Evolutionary conservation across 2,888 invertebrate species (phyloP).

Genomic region (Sesia bembeciformis): DNA sequence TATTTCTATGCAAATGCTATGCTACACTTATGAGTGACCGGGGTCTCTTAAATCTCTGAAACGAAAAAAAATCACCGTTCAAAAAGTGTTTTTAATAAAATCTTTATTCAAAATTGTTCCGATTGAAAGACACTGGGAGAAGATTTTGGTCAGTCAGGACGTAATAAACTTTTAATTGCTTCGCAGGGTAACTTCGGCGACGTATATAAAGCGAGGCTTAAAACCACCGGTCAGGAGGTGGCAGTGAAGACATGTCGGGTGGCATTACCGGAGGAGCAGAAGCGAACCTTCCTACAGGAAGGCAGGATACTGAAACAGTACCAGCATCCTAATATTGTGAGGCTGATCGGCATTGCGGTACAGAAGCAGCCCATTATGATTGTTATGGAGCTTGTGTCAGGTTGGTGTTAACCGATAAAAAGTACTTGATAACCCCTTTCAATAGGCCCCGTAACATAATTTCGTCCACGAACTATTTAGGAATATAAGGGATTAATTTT

Average conservation of each 20-base stretch:
- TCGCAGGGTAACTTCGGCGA: conserved; percentile 97
- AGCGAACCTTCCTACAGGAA: conserved; percentile 95
- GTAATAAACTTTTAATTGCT: background rate
- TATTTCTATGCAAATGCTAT: too few relatives aligned
- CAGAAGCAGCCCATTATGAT: conserved; percentile 99
- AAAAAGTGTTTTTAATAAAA: too few relatives aligned
- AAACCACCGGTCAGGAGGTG: conserved; percentile 88
- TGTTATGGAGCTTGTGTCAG: conserved; percentile 97
- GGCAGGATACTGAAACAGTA: conserved; percentile 97
- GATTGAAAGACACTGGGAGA: too few relatives aligned
- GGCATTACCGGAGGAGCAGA: conserved; percentile 93
- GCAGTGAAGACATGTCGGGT: conserved; percentile 97
- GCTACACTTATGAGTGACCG: too few relatives aligned
- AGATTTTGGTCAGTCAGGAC: too few relatives aligned
- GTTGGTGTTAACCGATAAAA: conserved; percentile 44
- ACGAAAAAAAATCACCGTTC: too few relatives aligned
- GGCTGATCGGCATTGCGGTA: conserved; percentile 96
- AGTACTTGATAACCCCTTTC: background rate
- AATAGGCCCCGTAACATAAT: background rate
- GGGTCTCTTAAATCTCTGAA: too few relatives aligned
- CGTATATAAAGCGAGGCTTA: conserved; percentile 92
- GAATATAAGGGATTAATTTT: too few relatives aligned
- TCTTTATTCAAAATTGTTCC: too few relatives aligned
- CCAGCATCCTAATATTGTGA: conserved; percentile 96
- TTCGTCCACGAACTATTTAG: too few relatives aligned